Evolutionary conservation across 2,113 vertebrate species (phyloP).

Genomic region (Catharus minimus): DNA sequence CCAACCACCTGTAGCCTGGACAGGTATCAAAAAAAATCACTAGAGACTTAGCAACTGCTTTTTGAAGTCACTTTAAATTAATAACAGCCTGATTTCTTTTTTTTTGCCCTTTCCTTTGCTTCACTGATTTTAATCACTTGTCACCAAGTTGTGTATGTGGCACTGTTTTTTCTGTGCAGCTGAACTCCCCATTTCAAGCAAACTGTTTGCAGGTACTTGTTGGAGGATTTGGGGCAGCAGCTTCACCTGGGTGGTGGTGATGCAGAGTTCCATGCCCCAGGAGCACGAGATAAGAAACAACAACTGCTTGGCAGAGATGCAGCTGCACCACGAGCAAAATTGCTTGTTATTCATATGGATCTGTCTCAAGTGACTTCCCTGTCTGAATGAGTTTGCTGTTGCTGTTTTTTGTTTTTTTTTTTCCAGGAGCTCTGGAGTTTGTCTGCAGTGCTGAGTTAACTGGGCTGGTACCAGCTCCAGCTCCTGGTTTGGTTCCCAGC

Average conservation of each 20-base stretch:
- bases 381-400: background rate
- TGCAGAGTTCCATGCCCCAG: background rate
- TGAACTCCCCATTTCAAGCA: background rate
- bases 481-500: background rate
- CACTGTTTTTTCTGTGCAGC: background rate
- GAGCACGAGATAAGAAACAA: background rate
- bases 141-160: background rate
- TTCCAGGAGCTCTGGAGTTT: background rate
- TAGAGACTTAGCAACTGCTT: background rate
- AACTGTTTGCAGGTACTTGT: background rate
- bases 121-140: constrained; percentile 30
- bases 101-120: background rate
- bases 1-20: background rate
- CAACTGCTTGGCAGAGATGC: background rate
- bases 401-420: background rate
- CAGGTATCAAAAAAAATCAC: constrained; percentile 4
- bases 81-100: background rate
- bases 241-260: background rate
- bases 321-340: background rate
- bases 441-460: background rate
- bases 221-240: background rate
- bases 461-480: background rate
- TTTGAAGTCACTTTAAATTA: constrained; percentile 22
- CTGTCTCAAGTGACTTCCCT: background rate
- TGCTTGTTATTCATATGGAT: background rate